Evolutionary conservation across 1,140 invertebrate species (phyloP), one percentile per base, ranked within the genome.

Genomic region (Galleria mellonella): DNA sequence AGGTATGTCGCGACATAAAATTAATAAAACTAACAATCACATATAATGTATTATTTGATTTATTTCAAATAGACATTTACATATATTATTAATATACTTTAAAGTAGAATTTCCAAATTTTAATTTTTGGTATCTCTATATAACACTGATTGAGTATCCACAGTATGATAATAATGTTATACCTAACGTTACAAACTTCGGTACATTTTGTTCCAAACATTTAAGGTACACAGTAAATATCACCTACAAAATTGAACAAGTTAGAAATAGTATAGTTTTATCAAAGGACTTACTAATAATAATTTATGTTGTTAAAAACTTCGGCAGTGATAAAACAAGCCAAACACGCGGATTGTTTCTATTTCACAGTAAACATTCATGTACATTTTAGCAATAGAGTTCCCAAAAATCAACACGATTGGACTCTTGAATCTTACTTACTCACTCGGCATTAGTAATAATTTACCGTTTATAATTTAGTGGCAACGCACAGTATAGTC

Each of bases 31-130:
- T 8, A 58, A 63, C 69, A 60, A 74, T 76, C 39, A 63, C 66
- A 64, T 69, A 66, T 74, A 37, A 74, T 64, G 55, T 70, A 72
- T 72, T 72, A 79, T 75, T 68, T 72, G 69, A 81, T 84, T 82
- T 81, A 84, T 79, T n/a, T 82, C 71, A 81, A 83, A 82, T 84
- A 84, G 77, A 84, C 77, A 84, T 82, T 84, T 81, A 73, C 62
- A 62, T 71, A 60, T 75, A 70, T 71, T 71, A 72, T 70, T 74
- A 62, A 72, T 74, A 77, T 78, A 77, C 48, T 75, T 76, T 75
- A 76, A 77, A 73, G 74, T 81, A 82, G 76, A 81, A 70, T 72
- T 82, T 77, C 81, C 75, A 82, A 81, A 77, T 78, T 72, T 77
- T 68, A 72, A 66, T 82, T 83, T 83, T 84, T 84, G 77, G 81